Base-by-base conservation (phyloP, 2,113 vertebrate species). In the Channa argus region DNA sequence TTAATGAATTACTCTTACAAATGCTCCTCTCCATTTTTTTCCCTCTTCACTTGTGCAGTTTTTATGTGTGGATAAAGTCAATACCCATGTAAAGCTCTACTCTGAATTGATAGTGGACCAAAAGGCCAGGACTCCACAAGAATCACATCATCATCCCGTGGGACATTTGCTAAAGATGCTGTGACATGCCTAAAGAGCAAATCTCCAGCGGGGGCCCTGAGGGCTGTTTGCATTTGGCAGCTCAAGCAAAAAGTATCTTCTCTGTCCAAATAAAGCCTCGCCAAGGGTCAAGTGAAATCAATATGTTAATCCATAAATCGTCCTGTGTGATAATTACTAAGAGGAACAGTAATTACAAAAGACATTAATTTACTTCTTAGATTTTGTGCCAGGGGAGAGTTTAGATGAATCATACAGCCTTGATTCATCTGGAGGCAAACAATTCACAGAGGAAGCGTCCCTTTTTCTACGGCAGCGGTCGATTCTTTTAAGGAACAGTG, bases 271-370 rank as follows among this genome's bases (percentile, higher is more conserved):
- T 91, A 86, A 89, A 88, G 83, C 88, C 54, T 75, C 6, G 82
- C 83, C 84, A 86, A 72, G 89, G 90, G 89, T 93, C 90, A 92
- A 90, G 90, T 91, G 79, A 88, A 94, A 94, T 94, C 93, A 91
- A 94, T 94, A 93, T 84, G 87, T 84, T 90, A 88, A 93, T 92
- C 91, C 91, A 93, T 94, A 94, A 93, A 93, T 92, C 91, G 88
- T 86, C 81, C 84, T 36, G 36, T 68, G 90, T 91, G 88, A 91
- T 93, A 92, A 93, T 93, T 93, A 91, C 91, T 61, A 82, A 82
- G 86, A 63, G 88, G 85, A 90, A 84, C 79, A 87, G 90, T 94
- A 94, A 94, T 93, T 94, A 93, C 90, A 90, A 90, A 90, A 84
- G 92, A 90, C 93, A 92, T 92, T 92, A 52, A 94, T 94, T 93